phyloP scores from a whole-genome alignment of 2,797 vertebrate species.

The Mastacembelus armatus region DNA sequence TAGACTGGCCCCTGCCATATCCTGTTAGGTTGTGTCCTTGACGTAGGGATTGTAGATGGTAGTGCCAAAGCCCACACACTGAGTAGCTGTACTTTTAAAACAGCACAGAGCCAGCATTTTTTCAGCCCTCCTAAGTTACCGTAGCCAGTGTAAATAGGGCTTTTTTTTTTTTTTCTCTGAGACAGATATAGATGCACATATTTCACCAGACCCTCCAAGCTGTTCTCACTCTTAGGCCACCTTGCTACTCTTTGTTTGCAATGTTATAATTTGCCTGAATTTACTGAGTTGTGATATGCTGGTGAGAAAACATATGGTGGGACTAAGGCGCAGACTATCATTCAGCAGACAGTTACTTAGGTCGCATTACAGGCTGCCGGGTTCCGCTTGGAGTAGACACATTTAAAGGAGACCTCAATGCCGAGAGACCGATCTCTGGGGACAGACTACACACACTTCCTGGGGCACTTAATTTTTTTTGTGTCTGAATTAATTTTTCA shows the following conservation, averaged over 20 bases:
- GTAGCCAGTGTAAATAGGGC: slow-evolving; percentile 17
- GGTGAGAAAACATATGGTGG: slow-evolving; percentile 67
- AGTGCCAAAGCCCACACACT: slow-evolving; percentile 71
- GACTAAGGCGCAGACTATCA: slow-evolving; percentile 61
- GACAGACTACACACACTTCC: slow-evolving; percentile 84
- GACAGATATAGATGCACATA: slow-evolving; percentile 12
- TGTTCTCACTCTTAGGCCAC: slow-evolving; percentile 10
- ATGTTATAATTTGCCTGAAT: slow-evolving; percentile 50
- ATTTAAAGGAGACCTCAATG: slow-evolving; percentile 84
- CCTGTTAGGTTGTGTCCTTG: slow-evolving; percentile 76
- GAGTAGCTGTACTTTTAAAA: slow-evolving; percentile 69
- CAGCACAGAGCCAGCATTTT: slow-evolving; percentile 47
- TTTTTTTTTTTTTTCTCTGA: slow-evolving; percentile 29
- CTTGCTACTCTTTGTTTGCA: slow-evolving; percentile 39
- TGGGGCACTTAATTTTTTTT: slow-evolving; percentile 88
- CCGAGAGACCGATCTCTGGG: slow-evolving; percentile 84
- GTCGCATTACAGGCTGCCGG: slow-evolving; percentile 83
- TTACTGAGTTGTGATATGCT: slow-evolving; percentile 42
- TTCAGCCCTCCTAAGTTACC: background rate
- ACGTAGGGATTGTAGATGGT: slow-evolving; percentile 54
- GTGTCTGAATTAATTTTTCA: slow-evolving; percentile 92
- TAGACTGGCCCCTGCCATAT: slow-evolving; percentile 62
- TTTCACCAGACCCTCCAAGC: slow-evolving; percentile 23
- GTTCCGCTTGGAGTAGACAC: slow-evolving; percentile 75
- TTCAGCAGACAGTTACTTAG: slow-evolving; percentile 83